Base-by-base conservation (phyloP, 37 sponge, comb jelly and placozoan genomes). In the Cliona cf. orientalis region DNA sequence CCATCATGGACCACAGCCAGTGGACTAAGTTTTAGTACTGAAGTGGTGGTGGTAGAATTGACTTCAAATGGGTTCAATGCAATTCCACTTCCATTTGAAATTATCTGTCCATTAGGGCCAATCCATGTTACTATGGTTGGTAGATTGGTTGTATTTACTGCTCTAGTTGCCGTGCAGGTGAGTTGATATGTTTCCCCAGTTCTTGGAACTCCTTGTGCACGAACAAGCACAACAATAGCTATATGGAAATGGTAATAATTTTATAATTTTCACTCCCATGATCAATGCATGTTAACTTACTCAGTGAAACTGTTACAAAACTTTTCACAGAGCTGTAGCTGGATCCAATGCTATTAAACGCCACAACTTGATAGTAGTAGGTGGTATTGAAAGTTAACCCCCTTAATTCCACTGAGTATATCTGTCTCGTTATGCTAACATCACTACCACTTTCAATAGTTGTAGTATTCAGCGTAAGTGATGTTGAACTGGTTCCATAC, bases 321-420 rank as follows among this genome's bases (percentile, higher is more conserved):
- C 42, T 29, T 26, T 28, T 32, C 35, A 61, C 3, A 25, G 58
- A 39, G 31, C 77, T 76, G 28, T 17, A 12, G 14, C 23, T 57
- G 41, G 77, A 57, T 3, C 39, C 17, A 36, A 36, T 38, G 25
- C 19, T 53, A 35, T 67, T 58, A 36, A 72, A 56, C 4, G 72
- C 23, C 2, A 53, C 62, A 3, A 81, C 72, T 70, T 37, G 71
- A 58, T 71, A 81, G 62, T 69, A 70, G 43, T 81, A 81, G 23
- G 72, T 70, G 3, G 72, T 58, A 31, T 70, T 60, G 38, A 42
- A 26, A 2, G 23, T 7, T 14, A 81, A 40, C 2, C 62, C 81
- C 57, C 19, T 25, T 14, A 81, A 37, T 14, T 14, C 42, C 19
- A 81, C 42, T 5, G 53, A 21, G 60, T 69, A 81, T 29, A 29